phyloP scores from a whole-genome alignment of 2,113 vertebrate genomes.

The Elgaria multicarinata region DNA sequence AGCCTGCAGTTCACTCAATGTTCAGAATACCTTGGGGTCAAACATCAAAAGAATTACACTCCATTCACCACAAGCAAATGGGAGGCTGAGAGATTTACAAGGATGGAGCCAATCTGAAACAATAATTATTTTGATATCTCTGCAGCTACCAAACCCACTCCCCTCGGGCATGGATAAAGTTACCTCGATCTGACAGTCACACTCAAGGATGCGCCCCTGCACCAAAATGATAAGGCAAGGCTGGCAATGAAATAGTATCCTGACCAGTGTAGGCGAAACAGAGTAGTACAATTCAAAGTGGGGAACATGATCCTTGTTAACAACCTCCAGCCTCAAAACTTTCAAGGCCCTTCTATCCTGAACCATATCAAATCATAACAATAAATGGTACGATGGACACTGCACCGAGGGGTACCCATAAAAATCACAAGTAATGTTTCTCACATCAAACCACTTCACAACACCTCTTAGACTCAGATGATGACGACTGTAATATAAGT shows the following conservation, averaged over 20 bases:
- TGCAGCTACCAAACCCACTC: background rate
- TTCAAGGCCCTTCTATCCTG: background rate
- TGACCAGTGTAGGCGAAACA: background rate
- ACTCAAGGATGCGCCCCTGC: background rate
- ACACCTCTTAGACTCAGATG: background rate
- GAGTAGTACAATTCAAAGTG: background rate
- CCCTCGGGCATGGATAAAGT: background rate
- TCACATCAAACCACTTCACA: background rate
- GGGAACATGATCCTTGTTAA: background rate
- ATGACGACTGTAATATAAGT: background rate
- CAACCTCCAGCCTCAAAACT: background rate
- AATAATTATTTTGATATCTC: background rate
- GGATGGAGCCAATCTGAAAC: background rate
- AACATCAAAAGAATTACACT: background rate
- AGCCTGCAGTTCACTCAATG: background rate
- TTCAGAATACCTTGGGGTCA: background rate
- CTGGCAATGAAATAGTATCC: background rate
- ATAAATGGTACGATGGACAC: background rate
- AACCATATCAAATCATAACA: background rate
- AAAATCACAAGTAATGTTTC: background rate
- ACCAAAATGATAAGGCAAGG: background rate
- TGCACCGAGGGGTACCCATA: background rate
- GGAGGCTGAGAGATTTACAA: background rate
- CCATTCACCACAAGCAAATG: background rate
- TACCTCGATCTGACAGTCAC: background rate